A percentile compares a stretch with the other conserved stretches of the same genome.
Conservation (phyloP, 2,113 vertebrate genomes). For the Antennarius striatus region DNA sequence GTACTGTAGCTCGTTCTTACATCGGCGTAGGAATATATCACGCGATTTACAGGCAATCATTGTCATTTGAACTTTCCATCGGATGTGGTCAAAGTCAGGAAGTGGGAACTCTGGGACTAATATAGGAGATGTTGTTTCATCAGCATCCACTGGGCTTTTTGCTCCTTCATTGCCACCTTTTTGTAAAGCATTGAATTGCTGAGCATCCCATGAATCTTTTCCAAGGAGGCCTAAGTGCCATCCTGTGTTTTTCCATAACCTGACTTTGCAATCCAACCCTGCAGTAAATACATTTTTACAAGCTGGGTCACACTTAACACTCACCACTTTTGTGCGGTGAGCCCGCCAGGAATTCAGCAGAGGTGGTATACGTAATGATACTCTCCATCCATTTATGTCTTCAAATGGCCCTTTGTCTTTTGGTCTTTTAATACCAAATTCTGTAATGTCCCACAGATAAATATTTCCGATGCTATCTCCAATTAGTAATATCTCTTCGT, state of each 20-base stretch:
- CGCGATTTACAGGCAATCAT: too few relatives aligned
- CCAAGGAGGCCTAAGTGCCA: slow-evolving; percentile 4
- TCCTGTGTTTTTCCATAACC: slow-evolving; percentile 21
- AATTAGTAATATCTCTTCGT: not conserved
- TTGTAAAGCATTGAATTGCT: too few relatives aligned
- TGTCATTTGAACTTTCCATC: too few relatives aligned
- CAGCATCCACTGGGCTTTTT: too few relatives aligned
- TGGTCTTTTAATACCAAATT: not conserved
- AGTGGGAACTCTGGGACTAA: too few relatives aligned
- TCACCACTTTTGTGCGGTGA: not conserved
- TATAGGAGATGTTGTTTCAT: too few relatives aligned
- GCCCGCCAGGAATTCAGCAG: slow-evolving; percentile 13
- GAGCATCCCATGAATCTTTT: slow-evolving; percentile 12
- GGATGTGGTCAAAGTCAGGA: too few relatives aligned
- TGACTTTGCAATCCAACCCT: slow-evolving; percentile 13
- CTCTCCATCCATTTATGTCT: not conserved
- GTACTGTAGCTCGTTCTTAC: too few relatives aligned
- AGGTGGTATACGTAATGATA: slow-evolving; percentile 1
- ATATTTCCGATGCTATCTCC: slow-evolving; percentile 13
- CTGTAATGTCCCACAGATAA: slow-evolving; percentile 21
- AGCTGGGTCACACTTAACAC: not conserved
- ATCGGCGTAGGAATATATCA: too few relatives aligned
- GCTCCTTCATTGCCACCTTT: too few relatives aligned
- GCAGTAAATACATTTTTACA: slow-evolving; percentile 14
- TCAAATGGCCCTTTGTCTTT: not conserved